A percentile compares a stretch with the other conserved stretches of the same genome.
Conservation (phyloP, 2,888 invertebrate genomes). For the Melolontha melolontha region DNA sequence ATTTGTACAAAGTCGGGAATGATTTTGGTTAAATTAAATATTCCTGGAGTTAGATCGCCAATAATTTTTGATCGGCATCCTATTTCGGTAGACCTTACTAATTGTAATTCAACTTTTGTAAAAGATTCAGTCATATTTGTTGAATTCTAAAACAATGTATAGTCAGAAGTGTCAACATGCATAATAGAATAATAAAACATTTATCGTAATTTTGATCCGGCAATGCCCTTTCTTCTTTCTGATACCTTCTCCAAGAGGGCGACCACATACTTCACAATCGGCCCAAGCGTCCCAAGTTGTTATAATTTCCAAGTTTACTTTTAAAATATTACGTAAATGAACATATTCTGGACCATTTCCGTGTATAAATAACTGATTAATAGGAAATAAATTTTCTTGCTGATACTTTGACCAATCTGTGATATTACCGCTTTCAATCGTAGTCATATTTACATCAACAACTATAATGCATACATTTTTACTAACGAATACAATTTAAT, state of each 20-base stretch:
- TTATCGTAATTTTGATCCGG: conserved; percentile 62
- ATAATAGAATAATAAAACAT: neutral
- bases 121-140: neutral
- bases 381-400: conserved; percentile 64
- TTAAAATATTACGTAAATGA: conserved; percentile 62
- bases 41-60: conserved; percentile 63
- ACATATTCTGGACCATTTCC: conserved; percentile 64
- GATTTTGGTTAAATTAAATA: conserved; percentile 65
- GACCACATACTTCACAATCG: conserved; percentile 67
- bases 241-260: conserved; percentile 62
- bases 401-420: conserved; percentile 68
- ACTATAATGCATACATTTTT: conserved; percentile 13
- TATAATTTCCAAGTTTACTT: conserved; percentile 65
- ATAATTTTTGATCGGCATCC: conserved; percentile 67
- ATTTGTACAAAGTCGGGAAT: conserved; percentile 68
- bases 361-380: conserved; percentile 65
- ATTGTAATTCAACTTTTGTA: conserved; percentile 19
- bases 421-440: conserved; percentile 64
- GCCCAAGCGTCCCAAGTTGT: conserved; percentile 70
- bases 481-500: too few species aligned
- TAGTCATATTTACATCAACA: conserved; percentile 40
- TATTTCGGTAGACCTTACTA: conserved; percentile 58
- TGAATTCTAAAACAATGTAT: neutral
- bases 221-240: conserved; percentile 67
- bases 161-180: too few species aligned